phyloP scores from a whole-genome alignment of 2,797 vertebrate genomes.

The Vespertilio murinus region DNA sequence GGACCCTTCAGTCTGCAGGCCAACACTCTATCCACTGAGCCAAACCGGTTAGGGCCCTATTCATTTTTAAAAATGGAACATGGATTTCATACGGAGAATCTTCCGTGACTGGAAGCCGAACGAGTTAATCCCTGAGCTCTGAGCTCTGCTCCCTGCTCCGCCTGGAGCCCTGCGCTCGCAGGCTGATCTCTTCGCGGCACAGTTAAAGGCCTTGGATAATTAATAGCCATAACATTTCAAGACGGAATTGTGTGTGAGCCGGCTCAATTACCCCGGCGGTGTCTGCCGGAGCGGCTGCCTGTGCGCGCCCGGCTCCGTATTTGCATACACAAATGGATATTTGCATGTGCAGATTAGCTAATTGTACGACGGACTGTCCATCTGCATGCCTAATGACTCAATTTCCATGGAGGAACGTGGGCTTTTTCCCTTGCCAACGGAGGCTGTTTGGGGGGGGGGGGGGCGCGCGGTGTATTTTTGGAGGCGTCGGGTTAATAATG shows the following conservation, averaged over 20 bases:
- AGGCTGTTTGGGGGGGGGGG: constrained; percentile 61
- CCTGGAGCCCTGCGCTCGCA: neutral
- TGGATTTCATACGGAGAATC: neutral
- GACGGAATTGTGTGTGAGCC: constrained; percentile 57
- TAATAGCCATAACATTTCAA: constrained; percentile 69
- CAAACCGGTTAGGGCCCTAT: no score
- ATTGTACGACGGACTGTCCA: constrained; percentile 76
- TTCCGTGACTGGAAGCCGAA: neutral
- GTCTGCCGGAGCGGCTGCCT: constrained; percentile 66
- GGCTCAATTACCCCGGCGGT: constrained; percentile 71
- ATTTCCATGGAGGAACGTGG: constrained; percentile 71
- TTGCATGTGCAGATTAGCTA: constrained; percentile 80
- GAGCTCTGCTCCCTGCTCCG: neutral
- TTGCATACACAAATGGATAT: constrained; percentile 80
- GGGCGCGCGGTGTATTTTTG: constrained; percentile 62
- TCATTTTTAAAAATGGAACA: neutral
- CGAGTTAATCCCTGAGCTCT: neutral
- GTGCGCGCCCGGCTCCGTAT: constrained; percentile 69
- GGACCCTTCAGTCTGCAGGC: no score
- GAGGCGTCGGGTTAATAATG: constrained; percentile 78
- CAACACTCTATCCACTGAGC: no score
- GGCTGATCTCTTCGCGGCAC: neutral
- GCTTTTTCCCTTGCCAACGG: constrained; percentile 73
- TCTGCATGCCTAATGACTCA: constrained; percentile 78
- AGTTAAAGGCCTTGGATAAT: constrained; percentile 53